These are phyloP conservation scores for Ptilodon capucinus DNA, from an alignment of 2,888 invertebrate genomes.

Conservation along the genomic window DNA sequence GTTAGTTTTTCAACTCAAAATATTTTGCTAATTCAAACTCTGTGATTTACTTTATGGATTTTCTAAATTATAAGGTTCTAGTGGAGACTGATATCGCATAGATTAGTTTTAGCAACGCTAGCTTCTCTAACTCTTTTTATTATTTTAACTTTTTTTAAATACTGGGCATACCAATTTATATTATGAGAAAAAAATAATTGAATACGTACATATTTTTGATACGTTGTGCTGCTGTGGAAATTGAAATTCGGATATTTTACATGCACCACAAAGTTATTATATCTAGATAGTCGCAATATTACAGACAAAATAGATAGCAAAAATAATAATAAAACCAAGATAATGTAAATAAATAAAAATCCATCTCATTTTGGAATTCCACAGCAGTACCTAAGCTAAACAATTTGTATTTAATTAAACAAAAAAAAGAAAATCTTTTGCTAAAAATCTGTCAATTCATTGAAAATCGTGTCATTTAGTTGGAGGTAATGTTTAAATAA, in stretches of 20 bases:
- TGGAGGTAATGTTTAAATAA: constrained; percentile 56
- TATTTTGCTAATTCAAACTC: constrained; percentile 79
- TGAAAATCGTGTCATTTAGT: constrained; percentile 75
- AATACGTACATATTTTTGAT: constrained; percentile 66
- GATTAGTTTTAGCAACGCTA: constrained; percentile 82
- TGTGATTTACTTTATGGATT: constrained; percentile 82
- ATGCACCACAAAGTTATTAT: constrained; percentile 18
- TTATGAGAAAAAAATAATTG: constrained; percentile 41
- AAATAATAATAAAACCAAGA: constrained; percentile 7
- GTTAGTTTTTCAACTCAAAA: constrained; percentile 65
- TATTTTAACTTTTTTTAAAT: constrained; percentile 49
- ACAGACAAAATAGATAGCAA: constrained; percentile 15
- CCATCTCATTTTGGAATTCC: constrained; percentile 36
- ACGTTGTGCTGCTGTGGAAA: constrained; percentile 62
- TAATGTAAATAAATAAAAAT: constrained; percentile 17
- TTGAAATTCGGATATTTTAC: constrained; percentile 21
- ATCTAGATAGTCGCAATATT: constrained; percentile 18
- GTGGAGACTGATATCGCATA: constrained; percentile 82
- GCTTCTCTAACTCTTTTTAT: constrained; percentile 74
- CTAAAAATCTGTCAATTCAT: constrained; percentile 75
- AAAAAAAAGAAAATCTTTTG: constrained; percentile 50
- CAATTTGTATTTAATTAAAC: constrained; percentile 43
- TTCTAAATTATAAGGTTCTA: constrained; percentile 82
- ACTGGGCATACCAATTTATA: constrained; percentile 63
- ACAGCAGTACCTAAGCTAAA: constrained; percentile 52